Evolutionary conservation across 2,888 invertebrate species (phyloP).

Genomic region (Drosophila robusta): DNA sequence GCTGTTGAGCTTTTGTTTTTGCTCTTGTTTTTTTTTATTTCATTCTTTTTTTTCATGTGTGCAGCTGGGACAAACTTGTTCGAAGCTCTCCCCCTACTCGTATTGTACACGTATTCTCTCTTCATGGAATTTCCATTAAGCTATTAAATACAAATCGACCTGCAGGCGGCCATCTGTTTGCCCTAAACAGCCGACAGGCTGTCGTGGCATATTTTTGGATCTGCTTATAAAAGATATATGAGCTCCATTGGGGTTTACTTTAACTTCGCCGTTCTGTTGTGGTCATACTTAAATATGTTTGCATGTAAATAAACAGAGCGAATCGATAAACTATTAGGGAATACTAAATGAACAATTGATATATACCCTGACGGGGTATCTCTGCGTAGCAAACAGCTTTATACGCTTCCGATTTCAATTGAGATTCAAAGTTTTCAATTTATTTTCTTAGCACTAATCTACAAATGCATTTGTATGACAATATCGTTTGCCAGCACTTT

Average conservation of each 20-base stretch:
- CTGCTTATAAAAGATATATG: constrained; percentile 37
- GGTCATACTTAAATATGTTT: constrained; percentile 10
- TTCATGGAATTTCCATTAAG: constrained; percentile 61
- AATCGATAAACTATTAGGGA: constrained; percentile 1
- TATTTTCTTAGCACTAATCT: too few species aligned
- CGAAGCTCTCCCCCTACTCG: not conserved
- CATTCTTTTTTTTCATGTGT: constrained; percentile 4
- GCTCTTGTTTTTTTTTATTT: constrained; percentile 12
- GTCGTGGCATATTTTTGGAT: constrained; percentile 9
- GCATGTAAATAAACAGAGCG: not conserved
- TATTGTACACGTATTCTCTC: constrained; percentile 18
- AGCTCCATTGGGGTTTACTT: constrained; percentile 1
- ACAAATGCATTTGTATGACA: too few species aligned
- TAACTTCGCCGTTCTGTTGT: constrained; percentile 14
- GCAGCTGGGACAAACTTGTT: constrained; percentile 67
- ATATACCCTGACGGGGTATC: not conserved
- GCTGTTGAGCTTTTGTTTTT: constrained; percentile 65
- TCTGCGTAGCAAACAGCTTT: not conserved
- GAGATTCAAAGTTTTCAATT: too few species aligned
- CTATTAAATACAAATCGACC: constrained; percentile 53
- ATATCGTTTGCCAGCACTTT: too few species aligned
- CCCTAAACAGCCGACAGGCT: constrained; percentile 6
- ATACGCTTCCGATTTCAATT: not conserved
- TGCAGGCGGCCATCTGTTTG: constrained; percentile 23
- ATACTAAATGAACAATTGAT: constrained; percentile 2